Conservation (phyloP, 2,113 vertebrate genomes). For the Pionites leucogaster region DNA sequence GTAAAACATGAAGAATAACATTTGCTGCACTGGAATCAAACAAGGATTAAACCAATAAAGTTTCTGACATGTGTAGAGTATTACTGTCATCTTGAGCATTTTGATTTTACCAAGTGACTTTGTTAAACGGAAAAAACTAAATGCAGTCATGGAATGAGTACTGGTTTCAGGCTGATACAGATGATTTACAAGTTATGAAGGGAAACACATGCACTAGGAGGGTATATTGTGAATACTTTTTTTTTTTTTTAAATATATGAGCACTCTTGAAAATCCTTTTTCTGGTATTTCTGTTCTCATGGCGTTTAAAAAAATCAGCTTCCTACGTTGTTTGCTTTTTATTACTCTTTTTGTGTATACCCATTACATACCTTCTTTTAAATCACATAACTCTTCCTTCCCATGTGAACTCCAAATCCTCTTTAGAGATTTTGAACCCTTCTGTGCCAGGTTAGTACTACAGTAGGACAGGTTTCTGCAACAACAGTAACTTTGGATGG, state of each 20-base stretch:
- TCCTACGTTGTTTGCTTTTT: neutral
- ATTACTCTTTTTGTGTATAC: neutral
- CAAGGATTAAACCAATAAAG: neutral
- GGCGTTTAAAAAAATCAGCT: neutral
- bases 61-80: neutral
- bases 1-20: neutral
- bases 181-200: neutral
- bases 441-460: neutral
- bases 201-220: neutral
- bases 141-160: neutral
- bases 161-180: neutral
- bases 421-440: neutral
- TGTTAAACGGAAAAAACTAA: neutral
- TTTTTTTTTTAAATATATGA: neutral
- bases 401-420: neutral
- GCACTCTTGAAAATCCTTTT: neutral
- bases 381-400: neutral
- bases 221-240: neutral
- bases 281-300: neutral
- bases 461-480: neutral
- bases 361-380: neutral
- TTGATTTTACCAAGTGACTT: neutral
- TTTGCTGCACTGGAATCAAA: neutral
- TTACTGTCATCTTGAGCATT: neutral
- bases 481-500: neutral